Evolutionary conservation across 2,888 invertebrate genomes (phyloP), one percentile per base, ranked within the genome.

Genomic region (Scrobipalpa atriplicella): DNA sequence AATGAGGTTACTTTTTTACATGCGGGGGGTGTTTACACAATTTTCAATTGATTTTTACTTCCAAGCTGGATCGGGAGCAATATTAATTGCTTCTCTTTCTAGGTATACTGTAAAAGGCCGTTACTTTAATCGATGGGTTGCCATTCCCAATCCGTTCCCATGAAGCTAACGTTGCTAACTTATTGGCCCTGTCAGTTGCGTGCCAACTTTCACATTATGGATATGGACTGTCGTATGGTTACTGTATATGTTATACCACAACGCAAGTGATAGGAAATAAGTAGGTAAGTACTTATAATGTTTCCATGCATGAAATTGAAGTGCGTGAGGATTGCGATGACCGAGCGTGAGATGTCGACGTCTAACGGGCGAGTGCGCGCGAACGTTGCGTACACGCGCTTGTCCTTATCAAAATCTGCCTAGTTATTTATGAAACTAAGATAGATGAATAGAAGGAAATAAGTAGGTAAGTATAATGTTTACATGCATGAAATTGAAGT

Each of bases 341-440:
- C 97, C 1, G 98, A 97, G 85, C 97, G 97, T 6, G 98, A 98
- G 73, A 98, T 98, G 89, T 98, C 98, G 65, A 97, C 97, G 84
- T 98, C 98, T 0, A 98, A 98, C 0, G 98, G 98, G 56, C 97
- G 94, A 0, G 98, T 98, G 72, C 98, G 94, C 0, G 97, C 97
- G 85, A 99, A 99, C 13, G 98, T 99, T 9, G 98, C 96, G 87
- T 97, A 98, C 79, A 96, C 94, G 19, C 93, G 93, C 86, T 98
- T 98, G 90, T 98, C 96, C 29, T 96, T 18, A 6, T 9, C 18
- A 18, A 9, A 16, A 16, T 7, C 9, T n/a, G 9, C 18, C 19
- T 16, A 19, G 52, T 18, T 16, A 52, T 9, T 52, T 29, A 29
- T 29, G 5, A 29, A 29, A 29, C 29, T 29, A 29, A 29, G 29